Conservation (phyloP, 1,140 invertebrate species). For the Pogonomyrmex californicus region DNA sequence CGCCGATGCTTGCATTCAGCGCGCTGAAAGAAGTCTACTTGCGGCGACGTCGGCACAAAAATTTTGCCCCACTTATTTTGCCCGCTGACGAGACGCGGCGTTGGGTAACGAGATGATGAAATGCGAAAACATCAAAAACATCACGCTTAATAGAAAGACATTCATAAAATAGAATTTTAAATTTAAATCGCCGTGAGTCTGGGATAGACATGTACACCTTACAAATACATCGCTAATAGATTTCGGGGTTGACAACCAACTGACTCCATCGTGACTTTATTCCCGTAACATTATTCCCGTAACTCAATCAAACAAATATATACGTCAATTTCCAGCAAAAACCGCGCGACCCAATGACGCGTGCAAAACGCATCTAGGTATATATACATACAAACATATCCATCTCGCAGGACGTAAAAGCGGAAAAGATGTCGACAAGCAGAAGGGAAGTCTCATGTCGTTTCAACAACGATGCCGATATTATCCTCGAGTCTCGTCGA, state of each 20-base stretch:
- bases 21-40: conserved; percentile 31
- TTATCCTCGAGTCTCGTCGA: conserved; percentile 45
- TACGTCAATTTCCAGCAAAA: conserved; percentile 4
- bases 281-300: not conserved
- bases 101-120: not conserved
- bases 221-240: not conserved
- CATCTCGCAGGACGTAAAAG: conserved; percentile 17
- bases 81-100: not conserved
- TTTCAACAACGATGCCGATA: conserved; percentile 45
- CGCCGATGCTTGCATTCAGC: conserved; percentile 59
- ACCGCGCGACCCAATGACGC: not conserved
- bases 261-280: not conserved
- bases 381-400: conserved; percentile 15
- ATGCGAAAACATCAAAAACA: not conserved
- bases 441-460: conserved; percentile 2
- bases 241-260: conserved; percentile 13
- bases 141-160: not conserved
- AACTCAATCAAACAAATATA: conserved; percentile 32
- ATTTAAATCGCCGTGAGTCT: not conserved
- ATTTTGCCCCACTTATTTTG: conserved; percentile 26
- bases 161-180: not conserved
- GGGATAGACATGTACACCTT: not conserved
- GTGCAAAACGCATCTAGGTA: not conserved
- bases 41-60: conserved; percentile 20
- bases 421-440: conserved; percentile 31